A percentile compares a stretch with the other conserved stretches of the same genome.
Evolutionary conservation across 2,888 invertebrate genomes (phyloP).

Genomic region (Aspidiotus destructor): DNA sequence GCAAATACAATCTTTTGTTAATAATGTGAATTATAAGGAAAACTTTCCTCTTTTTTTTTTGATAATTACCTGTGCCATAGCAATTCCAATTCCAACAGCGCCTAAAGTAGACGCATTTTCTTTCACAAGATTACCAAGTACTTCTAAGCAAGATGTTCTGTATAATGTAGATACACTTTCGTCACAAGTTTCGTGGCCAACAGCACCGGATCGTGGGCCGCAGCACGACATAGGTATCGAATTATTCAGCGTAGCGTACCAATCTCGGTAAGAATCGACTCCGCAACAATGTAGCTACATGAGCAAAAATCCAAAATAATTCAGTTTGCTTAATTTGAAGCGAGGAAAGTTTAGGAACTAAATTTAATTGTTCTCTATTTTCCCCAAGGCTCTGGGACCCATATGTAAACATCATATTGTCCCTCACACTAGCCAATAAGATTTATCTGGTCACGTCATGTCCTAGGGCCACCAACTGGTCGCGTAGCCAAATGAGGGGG

Average conservation of each 20-base stretch:
- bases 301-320: too few relatives aligned
- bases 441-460: too few relatives aligned
- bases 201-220: constrained; percentile 34
- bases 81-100: constrained; percentile 36
- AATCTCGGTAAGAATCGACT: constrained; percentile 35
- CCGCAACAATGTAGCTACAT: constrained; percentile 36
- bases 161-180: constrained; percentile 30
- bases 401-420: too few relatives aligned
- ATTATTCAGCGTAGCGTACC: constrained; percentile 35
- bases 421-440: too few relatives aligned
- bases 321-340: too few relatives aligned
- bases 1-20: background rate
- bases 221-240: constrained; percentile 37
- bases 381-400: too few relatives aligned
- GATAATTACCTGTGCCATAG: constrained; percentile 35
- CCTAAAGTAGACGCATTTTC: constrained; percentile 36
- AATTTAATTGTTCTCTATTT: too few relatives aligned
- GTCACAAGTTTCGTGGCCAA: constrained; percentile 34
- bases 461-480: too few relatives aligned
- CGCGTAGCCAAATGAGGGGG: too few relatives aligned
- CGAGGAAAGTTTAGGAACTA: too few relatives aligned
- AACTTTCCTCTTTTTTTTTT: background rate
- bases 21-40: background rate
- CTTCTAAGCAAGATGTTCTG: constrained; percentile 34
- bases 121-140: constrained; percentile 34